Conservation (phyloP, 2,888 invertebrate species). For the Leucophenga maculata region DNA sequence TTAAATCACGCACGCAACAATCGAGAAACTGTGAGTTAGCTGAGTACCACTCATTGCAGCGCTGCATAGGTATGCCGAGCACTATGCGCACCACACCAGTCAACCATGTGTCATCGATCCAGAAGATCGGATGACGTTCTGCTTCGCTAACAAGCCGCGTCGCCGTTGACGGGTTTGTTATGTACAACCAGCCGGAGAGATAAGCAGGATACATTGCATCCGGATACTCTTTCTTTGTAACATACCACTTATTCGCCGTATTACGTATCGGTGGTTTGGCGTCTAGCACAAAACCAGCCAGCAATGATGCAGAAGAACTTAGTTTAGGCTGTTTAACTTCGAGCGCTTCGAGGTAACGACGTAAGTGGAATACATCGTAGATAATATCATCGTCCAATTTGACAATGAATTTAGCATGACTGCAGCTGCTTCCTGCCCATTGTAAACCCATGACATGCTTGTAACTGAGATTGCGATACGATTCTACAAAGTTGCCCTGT, state of each 20-base stretch:
- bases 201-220: constrained; percentile 80
- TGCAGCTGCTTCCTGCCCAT: constrained; percentile 80
- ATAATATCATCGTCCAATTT: constrained; percentile 90
- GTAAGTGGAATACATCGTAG: constrained; percentile 78
- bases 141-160: constrained; percentile 75
- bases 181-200: constrained; percentile 88
- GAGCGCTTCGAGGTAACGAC: constrained; percentile 71
- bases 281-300: constrained; percentile 80
- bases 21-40: constrained; percentile 81
- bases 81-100: constrained; percentile 83
- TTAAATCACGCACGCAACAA: constrained; percentile 81
- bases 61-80: constrained; percentile 75
- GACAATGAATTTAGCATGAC: constrained; percentile 76
- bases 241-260: constrained; percentile 85
- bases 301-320: constrained; percentile 66
- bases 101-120: constrained; percentile 92
- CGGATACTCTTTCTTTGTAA: constrained; percentile 78
- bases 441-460: constrained; percentile 87
- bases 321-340: constrained; percentile 64
- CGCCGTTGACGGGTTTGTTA: constrained; percentile 80
- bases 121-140: constrained; percentile 78
- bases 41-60: constrained; percentile 78
- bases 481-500: constrained; percentile 84
- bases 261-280: constrained; percentile 79
- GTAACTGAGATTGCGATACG: constrained; percentile 85